Conservation (phyloP, 2,888 invertebrate species). For the Lathronympha strigana region DNA sequence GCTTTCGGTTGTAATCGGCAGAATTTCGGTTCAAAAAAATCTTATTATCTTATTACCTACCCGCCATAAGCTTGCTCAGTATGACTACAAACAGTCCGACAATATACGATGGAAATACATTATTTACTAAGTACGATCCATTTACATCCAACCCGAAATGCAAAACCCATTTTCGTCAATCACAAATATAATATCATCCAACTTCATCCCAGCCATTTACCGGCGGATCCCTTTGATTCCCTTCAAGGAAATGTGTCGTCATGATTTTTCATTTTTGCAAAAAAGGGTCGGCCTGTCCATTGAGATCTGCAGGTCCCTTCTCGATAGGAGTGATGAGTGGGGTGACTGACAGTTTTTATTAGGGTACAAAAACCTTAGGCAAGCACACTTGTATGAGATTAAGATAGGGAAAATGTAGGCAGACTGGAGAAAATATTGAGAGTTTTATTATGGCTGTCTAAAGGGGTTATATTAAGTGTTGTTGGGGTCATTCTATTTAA, state of each 20-base stretch:
- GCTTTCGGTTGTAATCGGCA: too few relatives aligned
- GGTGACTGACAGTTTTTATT: constrained; percentile 39
- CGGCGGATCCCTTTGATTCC: constrained; percentile 21
- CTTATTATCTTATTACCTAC: too few relatives aligned
- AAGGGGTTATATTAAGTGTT: too few relatives aligned
- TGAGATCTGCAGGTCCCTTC: constrained; percentile 30
- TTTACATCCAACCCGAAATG: neutral
- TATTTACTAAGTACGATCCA: neutral
- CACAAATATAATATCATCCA: constrained; percentile 10
- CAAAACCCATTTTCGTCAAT: constrained; percentile 9
- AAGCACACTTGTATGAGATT: constrained; percentile 18
- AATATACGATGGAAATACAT: too few relatives aligned
- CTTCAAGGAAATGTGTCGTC: constrained; percentile 29
- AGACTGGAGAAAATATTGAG: neutral
- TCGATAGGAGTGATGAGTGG: constrained; percentile 23
- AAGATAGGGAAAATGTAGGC: constrained; percentile 13
- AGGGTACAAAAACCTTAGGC: constrained; percentile 25
- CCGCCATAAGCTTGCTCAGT: too few relatives aligned
- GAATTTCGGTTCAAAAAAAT: too few relatives aligned
- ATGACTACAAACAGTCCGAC: too few relatives aligned
- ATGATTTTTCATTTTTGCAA: constrained; percentile 43
- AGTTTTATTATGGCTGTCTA: neutral
- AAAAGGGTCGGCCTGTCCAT: constrained; percentile 37
- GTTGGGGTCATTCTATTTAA: too few relatives aligned
- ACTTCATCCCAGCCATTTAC: constrained; percentile 24